phyloP scores from a whole-genome alignment of 1,140 invertebrate genomes.

The Pissodes strobi region DNA sequence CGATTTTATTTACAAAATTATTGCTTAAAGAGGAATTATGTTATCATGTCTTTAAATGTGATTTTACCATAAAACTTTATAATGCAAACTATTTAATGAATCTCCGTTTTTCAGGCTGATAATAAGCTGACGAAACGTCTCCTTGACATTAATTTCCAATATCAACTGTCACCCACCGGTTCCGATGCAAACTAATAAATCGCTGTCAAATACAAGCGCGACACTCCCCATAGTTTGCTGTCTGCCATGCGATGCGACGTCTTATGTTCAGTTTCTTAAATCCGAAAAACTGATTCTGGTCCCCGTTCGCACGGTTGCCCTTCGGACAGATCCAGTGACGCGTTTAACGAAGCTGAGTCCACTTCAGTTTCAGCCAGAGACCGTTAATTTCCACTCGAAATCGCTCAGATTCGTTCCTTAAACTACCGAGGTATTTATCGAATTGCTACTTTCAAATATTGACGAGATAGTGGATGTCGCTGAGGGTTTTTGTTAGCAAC shows the following conservation, averaged over 20 bases:
- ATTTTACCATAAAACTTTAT: too few relatives aligned
- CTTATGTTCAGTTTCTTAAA: slow-evolving; percentile 23
- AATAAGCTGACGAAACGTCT: background rate
- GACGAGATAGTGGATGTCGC: too few relatives aligned
- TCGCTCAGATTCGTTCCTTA: background rate
- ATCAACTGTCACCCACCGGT: slow-evolving; percentile 19
- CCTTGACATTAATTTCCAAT: slow-evolving; percentile 25
- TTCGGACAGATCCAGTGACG: slow-evolving; percentile 38
- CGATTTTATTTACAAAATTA: too few relatives aligned
- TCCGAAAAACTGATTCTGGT: slow-evolving; percentile 37
- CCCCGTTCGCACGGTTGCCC: slow-evolving; percentile 32
- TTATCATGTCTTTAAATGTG: too few relatives aligned
- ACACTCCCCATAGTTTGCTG: slow-evolving; percentile 8
- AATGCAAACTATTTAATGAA: too few relatives aligned
- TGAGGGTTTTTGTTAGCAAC: too few relatives aligned
- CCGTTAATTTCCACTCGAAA: slow-evolving; percentile 22
- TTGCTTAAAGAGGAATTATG: too few relatives aligned
- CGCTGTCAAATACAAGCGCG: slow-evolving; percentile 24
- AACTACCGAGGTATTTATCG: too few relatives aligned
- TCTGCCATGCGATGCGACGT: background rate
- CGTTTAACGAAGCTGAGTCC: slow-evolving; percentile 36
- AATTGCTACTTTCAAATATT: too few relatives aligned
- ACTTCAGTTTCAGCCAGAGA: slow-evolving; percentile 21
- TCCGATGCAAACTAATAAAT: slow-evolving; percentile 29
- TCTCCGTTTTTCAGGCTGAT: too few relatives aligned